Evolutionary conservation across 2,797 vertebrate species (phyloP).

Genomic region (Falco cherrug): DNA sequence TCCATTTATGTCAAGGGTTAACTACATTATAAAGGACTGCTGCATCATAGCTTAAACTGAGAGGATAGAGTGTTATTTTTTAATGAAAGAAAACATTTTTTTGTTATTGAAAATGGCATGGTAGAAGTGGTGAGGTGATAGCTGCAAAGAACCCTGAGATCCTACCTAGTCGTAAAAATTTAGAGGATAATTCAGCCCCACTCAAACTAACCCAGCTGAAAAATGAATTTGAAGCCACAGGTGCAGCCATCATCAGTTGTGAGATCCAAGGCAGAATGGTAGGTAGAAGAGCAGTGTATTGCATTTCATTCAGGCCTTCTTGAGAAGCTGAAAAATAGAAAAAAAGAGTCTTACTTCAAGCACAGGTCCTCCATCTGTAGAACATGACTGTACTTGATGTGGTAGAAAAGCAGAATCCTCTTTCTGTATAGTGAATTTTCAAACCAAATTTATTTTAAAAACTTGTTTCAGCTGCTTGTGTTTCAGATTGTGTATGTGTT

Average conservation of each 20-base stretch:
- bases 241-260: background rate
- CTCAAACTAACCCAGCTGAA: background rate
- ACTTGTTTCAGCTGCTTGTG: background rate
- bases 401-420: rapidly evolving
- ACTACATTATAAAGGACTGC: background rate
- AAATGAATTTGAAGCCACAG: background rate
- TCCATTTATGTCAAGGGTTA: background rate
- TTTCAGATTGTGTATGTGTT: background rate
- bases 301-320: background rate
- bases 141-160: background rate
- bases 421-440: background rate
- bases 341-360: background rate
- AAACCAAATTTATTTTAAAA: background rate
- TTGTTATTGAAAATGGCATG: background rate
- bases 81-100: background rate
- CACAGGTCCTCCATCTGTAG: background rate
- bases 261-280: background rate
- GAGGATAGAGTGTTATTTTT: background rate
- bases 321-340: background rate
- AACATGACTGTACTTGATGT: background rate
- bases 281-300: background rate
- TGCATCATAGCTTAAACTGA: background rate
- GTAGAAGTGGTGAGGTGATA: background rate
- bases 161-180: background rate
- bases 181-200: background rate